These are phyloP conservation scores for Rhizoglyphus robini DNA, from an alignment of 1,140 invertebrate genomes.

Conservation along the genomic window DNA sequence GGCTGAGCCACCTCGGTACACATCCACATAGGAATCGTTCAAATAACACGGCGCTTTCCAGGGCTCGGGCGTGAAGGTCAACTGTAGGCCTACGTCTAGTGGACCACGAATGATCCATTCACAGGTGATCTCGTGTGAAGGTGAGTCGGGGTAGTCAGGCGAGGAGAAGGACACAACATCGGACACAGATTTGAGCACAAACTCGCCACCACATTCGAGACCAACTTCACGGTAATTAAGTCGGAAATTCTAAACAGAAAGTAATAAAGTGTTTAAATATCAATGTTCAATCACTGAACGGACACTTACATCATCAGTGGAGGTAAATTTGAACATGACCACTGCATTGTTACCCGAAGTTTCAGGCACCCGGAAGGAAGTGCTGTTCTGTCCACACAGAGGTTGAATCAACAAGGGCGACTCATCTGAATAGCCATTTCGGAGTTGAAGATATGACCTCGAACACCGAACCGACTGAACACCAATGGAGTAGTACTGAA, in stretches of 20 bases:
- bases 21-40: slow-evolving; percentile 51
- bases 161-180: slow-evolving; percentile 33
- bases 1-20: slow-evolving; percentile 58
- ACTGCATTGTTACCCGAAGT: slow-evolving; percentile 52
- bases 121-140: slow-evolving; percentile 60
- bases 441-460: slow-evolving; percentile 40
- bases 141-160: slow-evolving; percentile 63
- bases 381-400: slow-evolving; percentile 51
- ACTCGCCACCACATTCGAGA: slow-evolving; percentile 46
- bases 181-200: slow-evolving; percentile 26
- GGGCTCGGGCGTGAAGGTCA: slow-evolving; percentile 52
- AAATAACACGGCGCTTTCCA: slow-evolving; percentile 9
- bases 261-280: background rate
- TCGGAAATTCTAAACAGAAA: slow-evolving; percentile 37
- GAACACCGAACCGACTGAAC: background rate
- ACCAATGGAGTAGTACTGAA: slow-evolving; percentile 44
- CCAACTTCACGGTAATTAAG: slow-evolving; percentile 45
- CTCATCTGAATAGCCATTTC: slow-evolving; percentile 52
- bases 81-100: slow-evolving; percentile 47
- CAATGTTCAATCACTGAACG: no score
- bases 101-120: slow-evolving; percentile 55
- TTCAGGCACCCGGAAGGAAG: slow-evolving; percentile 37
- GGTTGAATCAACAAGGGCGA: slow-evolving; percentile 58
- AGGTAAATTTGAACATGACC: slow-evolving; percentile 36
- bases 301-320: slow-evolving; percentile 24